These are phyloP conservation scores for Automeris io DNA, from an alignment of 2,888 invertebrate species.

Conservation along the genomic window DNA sequence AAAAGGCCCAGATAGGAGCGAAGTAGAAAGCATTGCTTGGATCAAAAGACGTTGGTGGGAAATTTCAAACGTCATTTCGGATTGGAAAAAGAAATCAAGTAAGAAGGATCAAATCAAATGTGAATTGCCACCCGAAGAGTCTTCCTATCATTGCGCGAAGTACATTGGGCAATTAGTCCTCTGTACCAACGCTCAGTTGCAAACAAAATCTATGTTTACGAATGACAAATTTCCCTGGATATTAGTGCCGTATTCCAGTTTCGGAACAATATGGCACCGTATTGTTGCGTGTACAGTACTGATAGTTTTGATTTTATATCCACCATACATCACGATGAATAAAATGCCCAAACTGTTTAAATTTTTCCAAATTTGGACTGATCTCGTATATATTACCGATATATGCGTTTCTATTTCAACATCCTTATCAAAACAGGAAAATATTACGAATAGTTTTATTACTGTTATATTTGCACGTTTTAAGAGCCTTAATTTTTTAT, in stretches of 20 bases:
- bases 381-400: constrained; percentile 43
- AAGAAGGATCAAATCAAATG: constrained; percentile 21
- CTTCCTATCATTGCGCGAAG: constrained; percentile 55
- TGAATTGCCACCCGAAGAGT: constrained; percentile 40
- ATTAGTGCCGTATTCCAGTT: constrained; percentile 40
- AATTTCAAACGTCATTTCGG: constrained; percentile 31
- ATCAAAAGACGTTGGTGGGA: constrained; percentile 60
- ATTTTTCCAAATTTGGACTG: constrained; percentile 38
- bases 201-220: constrained; percentile 44
- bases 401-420: constrained; percentile 49
- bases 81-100: constrained; percentile 25
- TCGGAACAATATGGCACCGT: constrained; percentile 38
- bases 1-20: constrained; percentile 42
- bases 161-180: constrained; percentile 58
- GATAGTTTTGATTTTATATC: constrained; percentile 41
- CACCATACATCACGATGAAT: constrained; percentile 33
- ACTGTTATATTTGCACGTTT: constrained; percentile 46
- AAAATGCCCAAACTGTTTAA: constrained; percentile 33
- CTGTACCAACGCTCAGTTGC: constrained; percentile 40
- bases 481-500: constrained; percentile 38
- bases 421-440: constrained; percentile 30
- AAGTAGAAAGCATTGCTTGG: constrained; percentile 58
- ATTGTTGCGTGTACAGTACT: constrained; percentile 39
- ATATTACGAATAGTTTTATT: constrained; percentile 29
- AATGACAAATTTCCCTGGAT: constrained; percentile 54